Base-by-base conservation (phyloP, 2,797 vertebrate species). In the Lepidocolaptes lacrymiger region DNA sequence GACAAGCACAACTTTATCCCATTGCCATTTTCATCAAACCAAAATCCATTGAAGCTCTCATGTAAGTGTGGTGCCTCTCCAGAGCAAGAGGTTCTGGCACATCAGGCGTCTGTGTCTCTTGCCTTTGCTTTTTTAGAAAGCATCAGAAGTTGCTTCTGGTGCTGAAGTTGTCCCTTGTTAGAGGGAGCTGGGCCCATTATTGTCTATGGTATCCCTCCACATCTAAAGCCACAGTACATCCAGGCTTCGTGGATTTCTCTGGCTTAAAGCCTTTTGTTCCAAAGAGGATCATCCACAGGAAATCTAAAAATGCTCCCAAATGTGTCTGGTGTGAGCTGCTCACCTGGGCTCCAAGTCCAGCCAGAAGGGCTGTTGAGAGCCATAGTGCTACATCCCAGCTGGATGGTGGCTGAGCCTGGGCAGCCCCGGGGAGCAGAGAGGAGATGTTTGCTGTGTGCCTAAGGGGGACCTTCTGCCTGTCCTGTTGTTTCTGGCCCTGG, bases 11-110 rank as follows among this genome's bases (percentile, higher is more conserved):
- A 98, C 99, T 99, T 96, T 99, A 99, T 97, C 98, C 99, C 61
- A 99, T 99, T 87, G 99, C 99, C 97, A 99, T 99, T 98, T 99
- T 99, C 98, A 99, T 99, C 98, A 99, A 99, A 98, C 99, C 99
- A 98, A 99, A 99, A 99, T 99, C 99, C 88, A 98, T 99, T 67
- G 99, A 99, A 98, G 99, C 99, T 52, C 99, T 99, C 96, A 99
- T 99, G 99, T 99, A 98, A 99, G 99, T 99, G 69, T 43, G 78
- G 26, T 27, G 62, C 19, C 30, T 26, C 30, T 87, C 10, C 36
- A 32, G 56, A 59, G 61, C 7, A 5, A 32, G 58, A 30, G 22
- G 67, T 62, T 56, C 64, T 56, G 77, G 75, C n/a, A 2, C 6
- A 5, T 22, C 7, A 3, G 41, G 48, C 16, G 17, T 12, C 46